Evolutionary conservation across 2,113 vertebrate species (phyloP).

Genomic region (Ibidorhyncha struthersii): DNA sequence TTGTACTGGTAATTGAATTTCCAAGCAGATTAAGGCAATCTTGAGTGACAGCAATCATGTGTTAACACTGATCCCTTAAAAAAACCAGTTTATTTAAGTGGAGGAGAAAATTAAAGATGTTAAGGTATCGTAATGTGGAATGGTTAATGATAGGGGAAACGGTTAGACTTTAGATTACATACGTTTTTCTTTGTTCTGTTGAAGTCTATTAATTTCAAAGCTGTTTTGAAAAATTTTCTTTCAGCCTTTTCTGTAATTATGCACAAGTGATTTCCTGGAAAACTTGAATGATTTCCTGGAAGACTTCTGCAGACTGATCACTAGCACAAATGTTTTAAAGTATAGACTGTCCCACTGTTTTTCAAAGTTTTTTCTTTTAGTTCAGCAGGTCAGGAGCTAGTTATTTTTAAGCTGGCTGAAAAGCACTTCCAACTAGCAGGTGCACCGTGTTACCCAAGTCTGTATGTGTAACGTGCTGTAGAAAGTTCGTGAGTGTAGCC

Average conservation of each 20-base stretch:
- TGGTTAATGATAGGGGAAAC: neutral
- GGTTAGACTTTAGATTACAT: neutral
- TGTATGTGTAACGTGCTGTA: neutral
- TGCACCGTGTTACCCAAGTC: neutral
- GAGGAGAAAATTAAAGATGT: neutral
- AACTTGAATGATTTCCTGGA: neutral
- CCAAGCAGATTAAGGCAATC: neutral
- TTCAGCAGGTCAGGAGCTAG: neutral
- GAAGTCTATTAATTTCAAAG: neutral
- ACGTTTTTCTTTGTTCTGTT: neutral
- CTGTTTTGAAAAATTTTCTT: rapidly evolving
- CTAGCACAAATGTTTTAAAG: neutral
- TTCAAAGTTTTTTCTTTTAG: neutral
- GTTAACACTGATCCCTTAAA: neutral
- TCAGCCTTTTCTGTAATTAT: neutral
- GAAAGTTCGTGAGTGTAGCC: neutral
- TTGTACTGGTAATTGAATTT: neutral
- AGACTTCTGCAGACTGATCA: neutral
- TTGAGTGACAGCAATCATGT: neutral
- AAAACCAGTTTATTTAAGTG: neutral
- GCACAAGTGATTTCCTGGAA: neutral
- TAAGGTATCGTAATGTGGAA: neutral
- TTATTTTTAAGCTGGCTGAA: neutral
- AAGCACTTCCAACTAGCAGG: rapidly evolving
- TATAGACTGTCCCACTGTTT: neutral